Evolutionary conservation across 2,888 invertebrate species (phyloP), one percentile per base, ranked within the genome.

Genomic region (Kuschelorhynchus macadamiae): DNA sequence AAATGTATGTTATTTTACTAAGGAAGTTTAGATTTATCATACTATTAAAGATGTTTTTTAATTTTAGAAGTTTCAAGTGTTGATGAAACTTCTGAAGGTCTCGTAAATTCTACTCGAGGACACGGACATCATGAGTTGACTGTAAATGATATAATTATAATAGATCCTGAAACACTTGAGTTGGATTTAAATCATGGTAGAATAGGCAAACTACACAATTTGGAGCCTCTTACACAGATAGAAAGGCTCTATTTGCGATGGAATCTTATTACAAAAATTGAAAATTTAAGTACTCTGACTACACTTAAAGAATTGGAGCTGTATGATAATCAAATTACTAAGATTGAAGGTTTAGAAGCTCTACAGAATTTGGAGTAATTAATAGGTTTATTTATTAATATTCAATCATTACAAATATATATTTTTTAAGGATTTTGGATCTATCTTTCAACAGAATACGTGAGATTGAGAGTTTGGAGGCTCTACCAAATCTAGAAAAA

Each of bases 291-390:
- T 50, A 90, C 89, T 0, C 84, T 98, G 16, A 88, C 87, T 1
- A 92, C 92, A 0, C 86, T 99, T 9, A 88, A 88, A 14, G 97
- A 98, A 80, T 84, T 99, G 47, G 98, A 99, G 80, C 85, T 99
- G 2, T 97, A 98, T 83, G 99, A 99, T 83, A 99, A 99, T 85
- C 97, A 98, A 85, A 92, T 99, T 53, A 91, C 91, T 0, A 88
- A 90, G 73, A 95, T 99, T 74, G 96, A 97, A 83, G 96, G 97
- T 82, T 86, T 99, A 62, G 93, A 94, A 60, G 82, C 87, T 9
- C 88, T 99, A 9, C 90, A 92, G 1, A 97, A 97, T 85, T 86
- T 99, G 47, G 91, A 96, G 94, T 95, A 87, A 88, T 92, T 68
- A 25, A 25, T n/a, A n/a, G n/a, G n/a, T n/a, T n/a, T n/a, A 56